phyloP scores from a whole-genome alignment of 2,888 invertebrate genomes.

The Trichopoda pennipes region DNA sequence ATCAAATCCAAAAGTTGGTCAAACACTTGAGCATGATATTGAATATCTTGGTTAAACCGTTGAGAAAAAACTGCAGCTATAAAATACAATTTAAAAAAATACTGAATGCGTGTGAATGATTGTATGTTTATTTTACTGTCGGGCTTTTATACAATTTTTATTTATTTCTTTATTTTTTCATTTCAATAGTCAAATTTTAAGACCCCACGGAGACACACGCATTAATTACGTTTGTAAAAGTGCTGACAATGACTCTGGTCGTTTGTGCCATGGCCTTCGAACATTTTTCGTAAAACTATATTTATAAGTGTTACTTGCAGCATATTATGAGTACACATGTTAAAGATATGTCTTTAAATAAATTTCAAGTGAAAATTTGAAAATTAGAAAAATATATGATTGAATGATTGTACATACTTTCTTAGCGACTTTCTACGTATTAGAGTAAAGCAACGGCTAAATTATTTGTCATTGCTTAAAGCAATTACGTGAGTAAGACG shows the following conservation, averaged over 20 bases:
- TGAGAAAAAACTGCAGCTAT: slow-evolving; percentile 11
- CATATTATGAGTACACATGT: no score
- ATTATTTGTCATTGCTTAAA: no score
- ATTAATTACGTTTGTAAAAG: slow-evolving; percentile 36
- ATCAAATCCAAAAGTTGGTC: slow-evolving; percentile 44
- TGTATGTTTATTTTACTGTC: slow-evolving; percentile 30
- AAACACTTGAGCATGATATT: slow-evolving; percentile 21
- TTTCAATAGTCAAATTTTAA: slow-evolving; percentile 9
- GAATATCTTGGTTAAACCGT: slow-evolving; percentile 47
- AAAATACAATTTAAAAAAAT: slow-evolving; percentile 39
- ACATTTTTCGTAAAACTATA: neutral
- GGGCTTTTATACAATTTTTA: neutral
- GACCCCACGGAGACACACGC: slow-evolving; percentile 39
- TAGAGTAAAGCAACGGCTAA: no score
- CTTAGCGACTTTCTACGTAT: no score
- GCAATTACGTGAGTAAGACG: no score
- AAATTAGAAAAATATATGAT: no score
- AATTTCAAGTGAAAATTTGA: no score
- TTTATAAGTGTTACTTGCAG: neutral
- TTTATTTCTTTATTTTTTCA: neutral
- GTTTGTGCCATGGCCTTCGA: slow-evolving; percentile 29
- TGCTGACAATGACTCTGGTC: slow-evolving; percentile 53
- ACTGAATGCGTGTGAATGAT: slow-evolving; percentile 62
- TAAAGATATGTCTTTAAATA: neutral
- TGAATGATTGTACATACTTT: no score